phyloP scores from a whole-genome alignment of 2,797 vertebrate genomes.

The Poeciliopsis presidionis region DNA sequence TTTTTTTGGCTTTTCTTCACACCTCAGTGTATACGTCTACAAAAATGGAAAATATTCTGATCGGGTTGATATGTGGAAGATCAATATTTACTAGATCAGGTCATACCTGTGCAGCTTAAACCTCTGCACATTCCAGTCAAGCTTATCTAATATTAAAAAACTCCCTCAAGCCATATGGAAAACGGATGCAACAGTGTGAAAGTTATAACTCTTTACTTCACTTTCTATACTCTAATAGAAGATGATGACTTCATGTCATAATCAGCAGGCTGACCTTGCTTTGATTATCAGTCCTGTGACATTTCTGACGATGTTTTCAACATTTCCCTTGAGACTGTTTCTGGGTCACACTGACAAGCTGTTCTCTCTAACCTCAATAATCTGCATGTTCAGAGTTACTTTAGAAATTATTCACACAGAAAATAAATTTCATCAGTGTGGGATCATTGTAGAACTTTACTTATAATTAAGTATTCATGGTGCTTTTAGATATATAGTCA shows the following conservation, averaged over 20 bases:
- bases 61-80: neutral
- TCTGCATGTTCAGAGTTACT: neutral
- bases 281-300: slow-evolving; percentile 21
- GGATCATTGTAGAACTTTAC: neutral
- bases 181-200: neutral
- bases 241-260: slow-evolving; percentile 4
- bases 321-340: slow-evolving; percentile 15
- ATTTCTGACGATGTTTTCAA: slow-evolving; percentile 17
- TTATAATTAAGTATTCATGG: neutral
- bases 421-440: neutral
- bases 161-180: neutral
- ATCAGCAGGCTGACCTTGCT: slow-evolving; percentile 13
- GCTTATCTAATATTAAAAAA: slow-evolving; percentile 15
- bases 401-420: neutral
- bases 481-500: neutral
- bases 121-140: neutral
- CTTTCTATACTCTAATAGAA: slow-evolving; percentile 11
- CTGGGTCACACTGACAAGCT: slow-evolving; percentile 31
- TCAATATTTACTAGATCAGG: neutral
- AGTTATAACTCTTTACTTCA: neutral
- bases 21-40: neutral
- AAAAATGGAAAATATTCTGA: neutral
- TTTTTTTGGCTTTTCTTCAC: neutral
- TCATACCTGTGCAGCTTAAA: neutral
- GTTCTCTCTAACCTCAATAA: neutral